These are phyloP conservation scores for Alauda arvensis DNA, from an alignment of 2,797 vertebrate genomes.

Conservation along the genomic window DNA sequence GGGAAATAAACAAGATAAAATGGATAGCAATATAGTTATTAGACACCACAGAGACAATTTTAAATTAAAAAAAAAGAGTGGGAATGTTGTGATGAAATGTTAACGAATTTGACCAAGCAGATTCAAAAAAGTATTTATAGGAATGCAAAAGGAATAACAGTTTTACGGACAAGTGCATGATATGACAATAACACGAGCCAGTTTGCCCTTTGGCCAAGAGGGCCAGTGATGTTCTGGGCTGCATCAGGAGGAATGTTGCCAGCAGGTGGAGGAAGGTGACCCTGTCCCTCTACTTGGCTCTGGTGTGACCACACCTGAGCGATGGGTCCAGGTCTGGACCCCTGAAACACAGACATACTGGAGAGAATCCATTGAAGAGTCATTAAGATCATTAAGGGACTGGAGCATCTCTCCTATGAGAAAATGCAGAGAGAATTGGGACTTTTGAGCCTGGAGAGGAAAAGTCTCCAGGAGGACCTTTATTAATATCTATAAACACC, in stretches of 20 bases:
- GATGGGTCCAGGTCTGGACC: neutral
- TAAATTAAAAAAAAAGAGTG: neutral
- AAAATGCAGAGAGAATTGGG: neutral
- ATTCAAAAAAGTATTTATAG: neutral
- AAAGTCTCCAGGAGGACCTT: neutral
- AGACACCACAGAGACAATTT: neutral
- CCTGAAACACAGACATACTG: neutral
- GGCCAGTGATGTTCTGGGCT: neutral
- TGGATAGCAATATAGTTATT: neutral
- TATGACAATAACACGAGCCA: rapidly evolving
- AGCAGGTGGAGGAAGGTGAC: neutral
- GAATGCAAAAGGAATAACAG: neutral
- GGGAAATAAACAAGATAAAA: neutral
- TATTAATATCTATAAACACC: neutral
- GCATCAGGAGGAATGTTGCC: neutral
- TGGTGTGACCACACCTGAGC: neutral
- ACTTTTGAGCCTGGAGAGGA: neutral
- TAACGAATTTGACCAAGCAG: neutral
- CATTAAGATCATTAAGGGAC: neutral
- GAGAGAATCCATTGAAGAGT: neutral
- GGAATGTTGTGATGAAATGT: neutral
- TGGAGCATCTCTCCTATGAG: neutral
- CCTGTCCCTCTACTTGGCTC: neutral
- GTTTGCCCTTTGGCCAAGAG: neutral
- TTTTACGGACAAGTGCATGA: neutral